phyloP scores from a whole-genome alignment of 2,113 vertebrate species.

The Dasyprocta punctata region DNA sequence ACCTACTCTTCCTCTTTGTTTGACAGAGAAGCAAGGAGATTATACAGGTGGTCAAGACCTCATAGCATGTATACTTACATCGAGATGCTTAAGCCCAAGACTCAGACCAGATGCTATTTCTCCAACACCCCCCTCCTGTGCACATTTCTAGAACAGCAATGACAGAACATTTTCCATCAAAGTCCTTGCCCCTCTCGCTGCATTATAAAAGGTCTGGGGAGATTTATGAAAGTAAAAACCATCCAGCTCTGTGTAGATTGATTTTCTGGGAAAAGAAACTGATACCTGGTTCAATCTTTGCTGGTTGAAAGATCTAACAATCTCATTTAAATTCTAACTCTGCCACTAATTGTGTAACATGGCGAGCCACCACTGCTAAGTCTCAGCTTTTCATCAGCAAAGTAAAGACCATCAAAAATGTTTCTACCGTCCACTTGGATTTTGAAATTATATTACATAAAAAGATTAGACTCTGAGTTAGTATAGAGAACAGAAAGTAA shows the following conservation, averaged over 20 bases:
- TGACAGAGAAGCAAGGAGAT: not conserved
- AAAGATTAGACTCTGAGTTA: not conserved
- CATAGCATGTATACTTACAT: not conserved
- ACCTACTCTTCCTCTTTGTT: not conserved
- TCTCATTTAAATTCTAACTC: not conserved
- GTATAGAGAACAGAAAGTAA: not conserved
- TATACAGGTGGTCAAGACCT: not conserved
- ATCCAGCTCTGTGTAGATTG: not conserved
- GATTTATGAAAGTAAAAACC: not conserved
- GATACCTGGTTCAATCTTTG: not conserved
- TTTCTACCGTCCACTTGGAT: not conserved
- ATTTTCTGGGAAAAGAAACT: not conserved
- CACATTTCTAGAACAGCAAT: not conserved
- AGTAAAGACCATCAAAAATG: not conserved
- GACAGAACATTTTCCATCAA: not conserved
- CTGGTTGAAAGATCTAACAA: not conserved
- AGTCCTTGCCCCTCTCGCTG: not conserved
- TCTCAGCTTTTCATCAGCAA: slow-evolving; percentile 23
- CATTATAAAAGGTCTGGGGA: not conserved
- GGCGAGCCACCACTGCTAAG: not conserved
- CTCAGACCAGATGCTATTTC: not conserved
- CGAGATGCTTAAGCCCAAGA: not conserved
- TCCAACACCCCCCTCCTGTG: not conserved
- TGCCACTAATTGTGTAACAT: not conserved
- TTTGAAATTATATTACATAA: not conserved